A percentile compares a stretch with the other conserved stretches of the same genome.
These are phyloP conservation scores for Cryptomyrus ogoouensis DNA, from an alignment of 2,113 vertebrate species.

Conservation along the genomic window DNA sequence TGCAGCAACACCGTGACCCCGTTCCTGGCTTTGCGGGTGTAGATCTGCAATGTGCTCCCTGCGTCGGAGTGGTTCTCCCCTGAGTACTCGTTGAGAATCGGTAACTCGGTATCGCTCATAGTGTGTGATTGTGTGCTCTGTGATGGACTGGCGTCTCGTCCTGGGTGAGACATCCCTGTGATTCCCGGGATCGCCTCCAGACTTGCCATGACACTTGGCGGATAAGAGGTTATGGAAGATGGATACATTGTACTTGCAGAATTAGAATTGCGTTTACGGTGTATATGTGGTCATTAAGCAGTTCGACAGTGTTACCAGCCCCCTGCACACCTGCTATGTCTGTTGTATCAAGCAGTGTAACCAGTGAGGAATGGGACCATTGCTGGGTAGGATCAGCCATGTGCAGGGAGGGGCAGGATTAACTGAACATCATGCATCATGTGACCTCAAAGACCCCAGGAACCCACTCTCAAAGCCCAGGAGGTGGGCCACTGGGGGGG, in stretches of 20 bases:
- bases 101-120: neutral
- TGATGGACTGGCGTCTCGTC: neutral
- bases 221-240: neutral
- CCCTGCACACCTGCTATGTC: neutral
- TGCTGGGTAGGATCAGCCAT: neutral
- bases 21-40: neutral
- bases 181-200: neutral
- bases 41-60: neutral
- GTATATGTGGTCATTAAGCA: neutral
- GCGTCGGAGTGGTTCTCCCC: neutral
- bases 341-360: neutral
- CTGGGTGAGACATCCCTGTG: neutral
- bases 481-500: neutral
- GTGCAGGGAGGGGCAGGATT: neutral
- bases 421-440: neutral
- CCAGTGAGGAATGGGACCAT: neutral
- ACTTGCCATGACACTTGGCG: neutral
- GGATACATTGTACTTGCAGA: neutral
- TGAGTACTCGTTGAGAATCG: neutral
- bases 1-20: neutral
- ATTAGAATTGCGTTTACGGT: neutral
- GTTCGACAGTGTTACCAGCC: neutral
- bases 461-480: neutral
- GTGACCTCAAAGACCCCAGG: constrained; percentile 26
- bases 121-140: neutral